Percentiles rank a stretch among this genome's conserved stretches.
phyloP scores from a whole-genome alignment of 2,888 invertebrate species.

The Tenthredo mesomela region DNA sequence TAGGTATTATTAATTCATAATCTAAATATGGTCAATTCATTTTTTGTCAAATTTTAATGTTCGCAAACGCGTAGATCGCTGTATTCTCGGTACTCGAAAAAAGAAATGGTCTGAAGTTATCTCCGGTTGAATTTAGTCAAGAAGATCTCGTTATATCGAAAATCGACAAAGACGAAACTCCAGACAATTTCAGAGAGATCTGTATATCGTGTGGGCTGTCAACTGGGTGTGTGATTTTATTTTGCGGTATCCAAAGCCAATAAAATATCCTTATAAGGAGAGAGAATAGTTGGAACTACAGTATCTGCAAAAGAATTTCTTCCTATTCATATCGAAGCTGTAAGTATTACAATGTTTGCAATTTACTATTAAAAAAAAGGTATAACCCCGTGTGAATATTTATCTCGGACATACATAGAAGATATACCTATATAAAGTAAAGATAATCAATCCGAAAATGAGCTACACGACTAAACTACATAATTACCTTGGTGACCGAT shows the following conservation, averaged over 20 bases:
- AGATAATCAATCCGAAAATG: background rate
- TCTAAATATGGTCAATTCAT: background rate
- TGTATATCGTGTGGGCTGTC: conserved; percentile 42
- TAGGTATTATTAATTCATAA: background rate
- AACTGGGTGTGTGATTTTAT: conserved; percentile 43
- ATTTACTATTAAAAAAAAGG: background rate
- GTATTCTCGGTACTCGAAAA: background rate
- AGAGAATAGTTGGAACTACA: background rate
- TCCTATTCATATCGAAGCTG: background rate
- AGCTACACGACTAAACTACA: background rate
- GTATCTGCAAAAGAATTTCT: background rate
- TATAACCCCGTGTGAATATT: background rate
- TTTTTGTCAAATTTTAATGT: background rate
- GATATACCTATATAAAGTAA: background rate
- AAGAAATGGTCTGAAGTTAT: conserved; percentile 5
- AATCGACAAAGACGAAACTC: background rate
- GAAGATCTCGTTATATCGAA: background rate
- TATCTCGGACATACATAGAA: background rate
- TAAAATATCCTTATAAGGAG: conserved; percentile 49
- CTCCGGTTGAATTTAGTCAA: background rate
- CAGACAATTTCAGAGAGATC: conserved; percentile 5
- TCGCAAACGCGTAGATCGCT: background rate
- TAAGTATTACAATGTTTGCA: background rate
- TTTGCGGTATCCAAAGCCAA: background rate
- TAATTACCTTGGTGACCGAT: background rate